Base-by-base conservation (phyloP, 2,888 invertebrate genomes). In the Omphaloscelis lunosa region DNA sequence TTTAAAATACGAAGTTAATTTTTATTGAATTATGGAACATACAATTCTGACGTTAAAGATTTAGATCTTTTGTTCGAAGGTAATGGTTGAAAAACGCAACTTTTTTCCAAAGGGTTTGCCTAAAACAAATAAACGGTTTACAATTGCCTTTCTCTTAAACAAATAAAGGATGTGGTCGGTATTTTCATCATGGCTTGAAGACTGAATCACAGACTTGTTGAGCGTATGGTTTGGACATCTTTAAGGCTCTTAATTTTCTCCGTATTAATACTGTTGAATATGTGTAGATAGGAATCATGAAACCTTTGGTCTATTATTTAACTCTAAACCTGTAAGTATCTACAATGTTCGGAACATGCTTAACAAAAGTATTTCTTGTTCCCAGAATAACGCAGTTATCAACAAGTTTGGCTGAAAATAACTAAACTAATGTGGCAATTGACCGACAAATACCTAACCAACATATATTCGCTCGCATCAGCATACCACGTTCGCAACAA, bases 101-200 rank as follows among this genome's bases (percentile, higher is more conserved):
- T 90, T 93, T 92, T 91, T 93, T 88, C 93, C 91, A 91, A 94
- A 93, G 93, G 92, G 93, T 93, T 93, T 89, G 91, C 34, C 91
- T 92, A 92, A 93, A 93, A 93, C 93, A 95, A 95, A 94, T 93
- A 93, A 91, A 90, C 89, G 91, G 92, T 91, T 65, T 94, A 95
- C 93, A 94, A 93, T 94, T 89, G 93, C 91, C 94, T 95, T 95
- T 95, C 95, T 91, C 95, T 92, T 91, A 92, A 90, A 93, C 94
- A 95, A 95, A 95, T 94, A 95, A 92, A 95, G 95, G 95, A 95
- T 95, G 94, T 93, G 93, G 93, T 88, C 90, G 86, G 92, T 90
- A 94, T 94, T 94, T 95, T 93, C 95, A 92, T 92, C 92, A 89
- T 86, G 87, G 91, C 83, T 91, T 89, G 89, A 90, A 90, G 88